These are phyloP conservation scores for Ctenopoma kingsleyae DNA, from an alignment of 2,797 vertebrate species.

Conservation along the genomic window DNA sequence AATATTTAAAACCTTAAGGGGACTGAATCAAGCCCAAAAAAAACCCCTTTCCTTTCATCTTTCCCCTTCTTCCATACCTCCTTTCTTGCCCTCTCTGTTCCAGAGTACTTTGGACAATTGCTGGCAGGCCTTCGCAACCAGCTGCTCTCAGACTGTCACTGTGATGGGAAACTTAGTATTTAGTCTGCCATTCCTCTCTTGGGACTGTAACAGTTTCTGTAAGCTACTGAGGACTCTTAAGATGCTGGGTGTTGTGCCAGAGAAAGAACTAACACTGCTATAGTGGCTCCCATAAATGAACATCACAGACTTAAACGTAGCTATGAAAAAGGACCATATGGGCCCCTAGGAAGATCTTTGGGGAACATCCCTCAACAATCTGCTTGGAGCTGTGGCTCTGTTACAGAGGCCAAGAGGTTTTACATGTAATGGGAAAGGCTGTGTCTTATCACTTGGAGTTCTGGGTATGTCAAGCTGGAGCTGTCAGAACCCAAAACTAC, in stretches of 20 bases:
- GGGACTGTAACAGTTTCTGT: conserved; percentile 63
- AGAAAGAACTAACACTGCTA: conserved; percentile 51
- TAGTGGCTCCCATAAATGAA: conserved; percentile 56
- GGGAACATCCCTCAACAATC: conserved; percentile 62
- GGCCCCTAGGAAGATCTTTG: conserved; percentile 27
- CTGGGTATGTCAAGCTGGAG: conserved; percentile 55
- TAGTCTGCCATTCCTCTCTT: conserved; percentile 77
- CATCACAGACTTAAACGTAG: conserved; percentile 57
- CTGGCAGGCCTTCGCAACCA: conserved; percentile 78
- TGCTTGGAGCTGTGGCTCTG: conserved; percentile 52
- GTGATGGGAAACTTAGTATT: conserved; percentile 78
- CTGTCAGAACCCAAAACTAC: conserved; percentile 15
- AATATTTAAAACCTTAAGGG: conserved; percentile 57
- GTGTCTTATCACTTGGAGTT: conserved; percentile 64
- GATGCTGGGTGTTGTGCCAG: conserved; percentile 58
- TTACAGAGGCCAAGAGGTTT: conserved; percentile 22
- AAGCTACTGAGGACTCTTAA: conserved; percentile 58
- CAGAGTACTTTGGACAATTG: conserved; percentile 49
- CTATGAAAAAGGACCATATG: conserved; percentile 61
- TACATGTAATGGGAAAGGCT: conserved; percentile 29
- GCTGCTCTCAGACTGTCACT: conserved; percentile 77
- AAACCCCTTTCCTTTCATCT: conserved; percentile 63
- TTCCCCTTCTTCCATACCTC: conserved; percentile 19
- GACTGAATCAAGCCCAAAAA: conserved; percentile 44
- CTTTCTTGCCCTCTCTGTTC: conserved; percentile 45